These are phyloP conservation scores for Petroica traversi DNA, from an alignment of 2,113 vertebrate genomes.

Conservation along the genomic window DNA sequence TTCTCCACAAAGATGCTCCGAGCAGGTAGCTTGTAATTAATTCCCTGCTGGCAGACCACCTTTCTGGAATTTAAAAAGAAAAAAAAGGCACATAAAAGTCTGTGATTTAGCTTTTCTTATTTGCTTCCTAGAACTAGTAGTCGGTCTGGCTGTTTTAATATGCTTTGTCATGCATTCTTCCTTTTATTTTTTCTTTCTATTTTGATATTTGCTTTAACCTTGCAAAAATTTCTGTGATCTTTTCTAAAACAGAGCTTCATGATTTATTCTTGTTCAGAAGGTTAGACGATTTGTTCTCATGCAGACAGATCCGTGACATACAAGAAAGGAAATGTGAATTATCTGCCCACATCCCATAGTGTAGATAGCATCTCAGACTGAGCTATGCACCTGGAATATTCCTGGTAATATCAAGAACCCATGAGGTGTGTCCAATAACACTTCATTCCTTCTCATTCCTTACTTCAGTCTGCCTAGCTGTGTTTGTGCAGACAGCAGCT, in stretches of 20 bases:
- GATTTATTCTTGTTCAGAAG: background rate
- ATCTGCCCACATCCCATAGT: background rate
- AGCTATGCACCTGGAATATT: background rate
- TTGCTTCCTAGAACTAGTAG: background rate
- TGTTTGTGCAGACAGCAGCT: background rate
- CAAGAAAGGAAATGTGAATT: background rate
- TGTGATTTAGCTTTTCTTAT: background rate
- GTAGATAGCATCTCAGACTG: background rate
- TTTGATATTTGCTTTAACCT: background rate
- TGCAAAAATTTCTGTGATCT: background rate
- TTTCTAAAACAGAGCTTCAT: background rate
- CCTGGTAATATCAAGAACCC: background rate
- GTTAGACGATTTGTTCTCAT: background rate
- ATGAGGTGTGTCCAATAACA: background rate
- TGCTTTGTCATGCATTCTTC: background rate
- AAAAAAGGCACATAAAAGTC: background rate
- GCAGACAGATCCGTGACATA: background rate
- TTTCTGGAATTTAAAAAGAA: background rate
- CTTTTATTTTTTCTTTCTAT: too few species aligned
- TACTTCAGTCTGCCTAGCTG: background rate
- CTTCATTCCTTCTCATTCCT: background rate
- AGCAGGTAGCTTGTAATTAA: background rate
- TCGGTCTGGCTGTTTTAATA: background rate
- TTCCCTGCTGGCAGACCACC: background rate
- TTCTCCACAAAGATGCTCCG: background rate